A percentile compares a stretch with the other conserved stretches of the same genome.
Conservation (phyloP, 2,113 vertebrate genomes). For the Riparia riparia region DNA sequence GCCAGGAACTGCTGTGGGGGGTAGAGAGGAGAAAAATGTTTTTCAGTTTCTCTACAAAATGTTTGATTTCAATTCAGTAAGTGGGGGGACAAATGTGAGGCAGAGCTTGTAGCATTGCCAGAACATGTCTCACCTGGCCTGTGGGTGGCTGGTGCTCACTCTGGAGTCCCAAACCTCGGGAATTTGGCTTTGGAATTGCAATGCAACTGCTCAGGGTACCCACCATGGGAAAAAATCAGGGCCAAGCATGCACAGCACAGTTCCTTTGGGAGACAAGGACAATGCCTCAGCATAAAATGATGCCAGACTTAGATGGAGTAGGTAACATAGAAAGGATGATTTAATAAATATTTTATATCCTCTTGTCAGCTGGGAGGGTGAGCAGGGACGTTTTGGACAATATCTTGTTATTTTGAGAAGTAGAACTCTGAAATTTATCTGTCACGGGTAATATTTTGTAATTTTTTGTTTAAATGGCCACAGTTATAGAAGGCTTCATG, state of each 20-base stretch:
- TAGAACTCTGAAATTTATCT: background rate
- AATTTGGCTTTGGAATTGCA: background rate
- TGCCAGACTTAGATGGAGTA: background rate
- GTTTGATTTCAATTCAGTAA: background rate
- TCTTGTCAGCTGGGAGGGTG: background rate
- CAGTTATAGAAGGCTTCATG: background rate
- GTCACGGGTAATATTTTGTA: background rate
- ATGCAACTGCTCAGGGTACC: background rate
- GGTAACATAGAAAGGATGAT: background rate
- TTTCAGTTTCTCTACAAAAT: background rate
- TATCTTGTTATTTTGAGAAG: background rate
- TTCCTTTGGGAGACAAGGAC: background rate
- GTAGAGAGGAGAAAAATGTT: background rate
- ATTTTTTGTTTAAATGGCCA: background rate
- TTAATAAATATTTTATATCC: background rate
- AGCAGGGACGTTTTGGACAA: background rate
- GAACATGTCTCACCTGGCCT: background rate
- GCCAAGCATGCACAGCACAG: background rate
- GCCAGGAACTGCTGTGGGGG: background rate
- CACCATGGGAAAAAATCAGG: background rate
- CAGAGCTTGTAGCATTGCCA: background rate
- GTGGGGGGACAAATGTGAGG: background rate
- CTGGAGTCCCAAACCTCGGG: background rate
- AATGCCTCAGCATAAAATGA: background rate
- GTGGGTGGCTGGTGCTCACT: rapidly evolving